phyloP scores from a whole-genome alignment of 1,140 invertebrate species.

The Lasioglossum baleicum region DNA sequence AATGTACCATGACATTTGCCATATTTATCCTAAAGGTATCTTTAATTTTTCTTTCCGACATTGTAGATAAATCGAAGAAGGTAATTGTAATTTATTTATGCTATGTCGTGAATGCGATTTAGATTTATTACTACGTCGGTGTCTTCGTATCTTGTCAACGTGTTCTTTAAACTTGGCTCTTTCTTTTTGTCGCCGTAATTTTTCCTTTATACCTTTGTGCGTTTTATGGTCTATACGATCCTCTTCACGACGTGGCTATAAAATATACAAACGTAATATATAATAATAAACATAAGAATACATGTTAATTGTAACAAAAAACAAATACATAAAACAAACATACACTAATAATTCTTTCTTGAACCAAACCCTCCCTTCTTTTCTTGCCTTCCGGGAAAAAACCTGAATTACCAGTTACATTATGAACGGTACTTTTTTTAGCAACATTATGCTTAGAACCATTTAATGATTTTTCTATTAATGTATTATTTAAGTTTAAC shows the following conservation, averaged over 20 bases:
- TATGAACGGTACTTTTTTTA: constrained; percentile 53
- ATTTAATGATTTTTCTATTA: constrained; percentile 41
- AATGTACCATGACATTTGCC: constrained; percentile 93
- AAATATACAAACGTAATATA: too few species aligned
- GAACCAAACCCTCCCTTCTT: constrained; percentile 82
- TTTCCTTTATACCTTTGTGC: constrained; percentile 90
- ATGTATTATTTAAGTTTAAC: constrained; percentile 52
- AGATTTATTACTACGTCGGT: constrained; percentile 75
- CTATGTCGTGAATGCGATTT: constrained; percentile 72
- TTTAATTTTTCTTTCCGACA: constrained; percentile 86
- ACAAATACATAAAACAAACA: constrained; percentile 69
- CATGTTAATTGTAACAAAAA: too few species aligned
- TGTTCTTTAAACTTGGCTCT: constrained; percentile 78
- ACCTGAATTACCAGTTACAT: constrained; percentile 13
- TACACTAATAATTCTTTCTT: constrained; percentile 86
- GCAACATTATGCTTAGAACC: constrained; percentile 39
- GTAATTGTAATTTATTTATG: constrained; percentile 69
- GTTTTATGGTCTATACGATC: constrained; percentile 86
- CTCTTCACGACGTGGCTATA: constrained; percentile 87
- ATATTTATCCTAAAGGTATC: constrained; percentile 94
- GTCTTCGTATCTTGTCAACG: constrained; percentile 74
- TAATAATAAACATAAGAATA: too few species aligned
- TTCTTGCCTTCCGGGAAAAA: constrained; percentile 67
- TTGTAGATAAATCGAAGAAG: constrained; percentile 69
- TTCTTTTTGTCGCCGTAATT: constrained; percentile 86